Conservation (phyloP, 53 echinoderm and acorn worm genomes). For the Stichopus horrens region DNA sequence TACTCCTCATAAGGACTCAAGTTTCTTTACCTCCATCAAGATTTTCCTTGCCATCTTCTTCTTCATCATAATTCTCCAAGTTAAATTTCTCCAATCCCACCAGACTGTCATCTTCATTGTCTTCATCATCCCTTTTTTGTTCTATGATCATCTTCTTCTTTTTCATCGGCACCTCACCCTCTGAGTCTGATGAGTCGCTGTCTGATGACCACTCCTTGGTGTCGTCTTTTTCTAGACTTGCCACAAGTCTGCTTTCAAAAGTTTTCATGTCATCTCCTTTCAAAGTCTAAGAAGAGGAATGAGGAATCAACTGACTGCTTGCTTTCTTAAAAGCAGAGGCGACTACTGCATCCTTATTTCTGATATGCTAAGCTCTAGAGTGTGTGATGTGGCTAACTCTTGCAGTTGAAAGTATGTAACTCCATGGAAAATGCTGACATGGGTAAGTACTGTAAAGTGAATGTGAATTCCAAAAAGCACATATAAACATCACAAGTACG, state of each 20-base stretch:
- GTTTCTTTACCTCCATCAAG: background rate
- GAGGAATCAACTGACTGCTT: background rate
- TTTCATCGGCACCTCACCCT: conserved; percentile 55
- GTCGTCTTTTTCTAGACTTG: conserved; percentile 41
- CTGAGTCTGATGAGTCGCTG: conserved; percentile 33
- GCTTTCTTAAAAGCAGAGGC: too few relatives aligned
- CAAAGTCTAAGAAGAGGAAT: background rate
- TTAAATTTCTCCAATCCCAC: conserved; percentile 80
- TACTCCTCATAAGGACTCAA: background rate
- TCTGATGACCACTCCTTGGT: conserved; percentile 40
- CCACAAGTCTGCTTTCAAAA: conserved; percentile 18
- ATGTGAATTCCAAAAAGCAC: too few relatives aligned
- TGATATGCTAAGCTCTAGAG: too few relatives aligned
- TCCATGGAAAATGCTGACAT: too few relatives aligned
- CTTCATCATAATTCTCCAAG: conserved; percentile 69
- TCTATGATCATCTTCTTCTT: conserved; percentile 52
- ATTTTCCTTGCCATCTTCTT: conserved; percentile 38
- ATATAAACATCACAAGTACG: too few relatives aligned
- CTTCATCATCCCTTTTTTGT: background rate
- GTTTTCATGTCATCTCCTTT: conserved; percentile 12
- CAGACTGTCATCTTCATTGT: conserved; percentile 38
- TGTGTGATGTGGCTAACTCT: too few relatives aligned
- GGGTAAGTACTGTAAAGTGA: too few relatives aligned
- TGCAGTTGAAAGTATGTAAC: too few relatives aligned
- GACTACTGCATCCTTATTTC: too few relatives aligned